phyloP scores from a whole-genome alignment of 2,888 invertebrate genomes.

The Liopterus haemorrhoidalis region DNA sequence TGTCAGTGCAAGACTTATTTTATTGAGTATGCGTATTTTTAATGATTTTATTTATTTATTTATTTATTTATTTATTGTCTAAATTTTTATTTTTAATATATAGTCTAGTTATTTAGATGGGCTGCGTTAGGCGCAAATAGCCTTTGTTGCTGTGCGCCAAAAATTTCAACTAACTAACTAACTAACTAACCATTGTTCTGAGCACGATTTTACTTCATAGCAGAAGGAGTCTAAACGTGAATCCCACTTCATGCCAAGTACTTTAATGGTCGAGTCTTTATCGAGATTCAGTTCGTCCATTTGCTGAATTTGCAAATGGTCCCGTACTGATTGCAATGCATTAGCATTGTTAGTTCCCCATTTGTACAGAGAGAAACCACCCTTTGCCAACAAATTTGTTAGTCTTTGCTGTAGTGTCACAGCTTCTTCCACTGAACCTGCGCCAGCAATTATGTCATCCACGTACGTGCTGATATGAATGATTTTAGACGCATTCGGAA shows the following conservation, averaged over 20 bases:
- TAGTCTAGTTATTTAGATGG: too few relatives aligned
- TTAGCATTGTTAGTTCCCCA: slow-evolving; percentile 6
- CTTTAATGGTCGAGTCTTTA: not conserved
- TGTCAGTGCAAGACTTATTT: too few relatives aligned
- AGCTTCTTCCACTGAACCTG: slow-evolving; percentile 1
- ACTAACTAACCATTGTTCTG: too few relatives aligned
- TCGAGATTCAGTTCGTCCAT: not conserved
- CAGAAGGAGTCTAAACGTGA: not conserved
- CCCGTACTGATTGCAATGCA: not conserved
- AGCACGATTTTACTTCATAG: not conserved
- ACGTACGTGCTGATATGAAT: slow-evolving; percentile 7
- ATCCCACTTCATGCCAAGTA: slow-evolving; percentile 6
- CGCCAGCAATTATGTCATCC: slow-evolving; percentile 13
- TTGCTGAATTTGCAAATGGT: not conserved
- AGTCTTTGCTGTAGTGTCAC: not conserved
- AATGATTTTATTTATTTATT: too few relatives aligned
- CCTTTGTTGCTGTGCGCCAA: too few relatives aligned
- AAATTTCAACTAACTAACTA: too few relatives aligned
- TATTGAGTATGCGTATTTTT: too few relatives aligned
- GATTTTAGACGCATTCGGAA: slow-evolving; percentile 4
- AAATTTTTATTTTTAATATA: too few relatives aligned
- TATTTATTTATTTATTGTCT: too few relatives aligned
- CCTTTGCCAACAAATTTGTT: not conserved
- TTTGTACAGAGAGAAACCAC: slow-evolving; percentile 1
- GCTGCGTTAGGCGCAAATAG: too few relatives aligned